Base-by-base conservation (phyloP, 2,888 invertebrate species). In the Anthoptus insignis region DNA sequence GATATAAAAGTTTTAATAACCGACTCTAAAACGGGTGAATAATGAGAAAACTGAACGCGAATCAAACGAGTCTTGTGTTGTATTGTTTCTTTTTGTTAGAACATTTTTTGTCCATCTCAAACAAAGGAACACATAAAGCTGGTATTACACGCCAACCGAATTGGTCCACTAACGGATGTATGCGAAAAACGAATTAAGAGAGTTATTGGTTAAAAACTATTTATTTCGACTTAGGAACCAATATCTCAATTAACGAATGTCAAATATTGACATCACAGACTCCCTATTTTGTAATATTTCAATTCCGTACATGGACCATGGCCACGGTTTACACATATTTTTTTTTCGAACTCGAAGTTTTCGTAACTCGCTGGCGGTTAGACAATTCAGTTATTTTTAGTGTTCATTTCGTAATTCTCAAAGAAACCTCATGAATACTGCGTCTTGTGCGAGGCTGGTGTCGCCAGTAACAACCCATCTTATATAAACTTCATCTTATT, bases 1-100 rank as follows among this genome's bases (percentile, higher is more conserved):
- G 63, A 39, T 64, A 64, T 64, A 64, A 64, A 64, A 64, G 63
- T 64, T 64, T 64, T 64, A 64, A 64, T 64, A 64, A 64, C 56
- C 56, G 50, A 29, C 63, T 64, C 63, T 64, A 64, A 64, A 64
- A 64, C 63, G 63, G 56, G 63, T 64, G 63, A 64, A 64, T 64
- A 64, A 64, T 64, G 63, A 64, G 63, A 64, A 63, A 64, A 57
- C 63, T 64, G 63, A 64, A 64, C 63, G 56, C 57, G 63, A 64
- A 64, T 64, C 63, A 64, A 64, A 64, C 63, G 63, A 64, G 63
- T 64, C 63, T 64, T 39, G 63, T 57, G 56, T 39, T 49, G 63
- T 39, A 64, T 64, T 64, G 63, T 64, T 64, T 64, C 63, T 63
- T 63, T 63, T 57, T 57, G 56, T 54, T 22, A 45, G 54, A 34